Evolutionary conservation across 2,797 vertebrate genomes (phyloP), one percentile per base, ranked within the genome.

Genomic region (Galago senegalensis): DNA sequence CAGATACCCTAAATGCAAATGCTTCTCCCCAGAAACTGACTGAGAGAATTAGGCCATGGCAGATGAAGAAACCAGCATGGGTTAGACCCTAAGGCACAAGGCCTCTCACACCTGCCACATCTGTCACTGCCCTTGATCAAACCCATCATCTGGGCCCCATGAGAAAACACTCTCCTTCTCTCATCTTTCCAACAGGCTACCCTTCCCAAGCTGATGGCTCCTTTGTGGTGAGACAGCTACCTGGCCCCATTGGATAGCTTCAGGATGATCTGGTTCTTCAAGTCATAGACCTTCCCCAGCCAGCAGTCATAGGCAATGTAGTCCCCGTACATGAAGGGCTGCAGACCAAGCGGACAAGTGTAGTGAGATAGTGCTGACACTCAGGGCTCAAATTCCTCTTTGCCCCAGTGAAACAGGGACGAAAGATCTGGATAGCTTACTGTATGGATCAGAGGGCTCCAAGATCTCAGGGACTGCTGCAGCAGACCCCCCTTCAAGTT

Each of bases 261-360:
- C 97, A 99, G 98, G 98, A 99, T 99, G 94, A 99, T 99, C 98
- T 99, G 99, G 98, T 99, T 99, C 98, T 99, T 99, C 98, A 99
- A 98, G 98, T 99, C 99, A 13, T 99, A 99, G 85, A 99, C 99
- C 97, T 99, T 99, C 81, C 99, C 99, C 94, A 99, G 98, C 99
- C 99, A 99, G 99, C 99, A 99, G 98, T 99, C 99, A 17, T 99
- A 99, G 91, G 99, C 99, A 31, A 99, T 99, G 98, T 99, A 99
- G 98, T 99, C 99, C 14, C 99, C 99, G 17, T 99, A 99, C 99
- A 99, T 99, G 96, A 99, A 99, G 69, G 99, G 99, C 99, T 99
- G 93, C 10, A 2, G 49, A 92, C 65, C 37, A 23, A 94, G 96
- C 85, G 85, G 10, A 73, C 34, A 49, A 18, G 23, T 40, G 18